Percentiles rank a stretch among this genome's conserved stretches.
phyloP scores from a whole-genome alignment of 2,797 vertebrate species.

The Aselliscus stoliczkanus region DNA sequence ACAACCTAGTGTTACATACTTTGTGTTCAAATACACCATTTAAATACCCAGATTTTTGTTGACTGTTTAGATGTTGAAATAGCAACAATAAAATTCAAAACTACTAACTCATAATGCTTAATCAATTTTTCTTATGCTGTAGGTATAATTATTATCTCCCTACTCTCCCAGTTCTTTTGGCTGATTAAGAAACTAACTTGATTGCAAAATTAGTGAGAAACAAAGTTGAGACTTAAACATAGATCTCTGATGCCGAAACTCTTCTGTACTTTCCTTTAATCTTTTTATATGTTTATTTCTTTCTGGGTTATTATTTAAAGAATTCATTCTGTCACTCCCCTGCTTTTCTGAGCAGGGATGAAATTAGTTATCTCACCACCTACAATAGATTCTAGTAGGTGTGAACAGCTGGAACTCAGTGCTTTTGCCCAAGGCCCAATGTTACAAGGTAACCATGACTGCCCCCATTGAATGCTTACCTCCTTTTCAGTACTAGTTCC shows the following conservation, averaged over 20 bases:
- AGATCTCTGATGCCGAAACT: background rate
- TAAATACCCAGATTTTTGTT: background rate
- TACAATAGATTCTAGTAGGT: background rate
- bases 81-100: background rate
- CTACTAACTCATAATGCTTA: background rate
- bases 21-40: background rate
- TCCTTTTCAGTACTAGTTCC: background rate
- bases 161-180: background rate
- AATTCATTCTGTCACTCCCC: background rate
- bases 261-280: background rate
- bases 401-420: background rate
- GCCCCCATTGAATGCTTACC: background rate
- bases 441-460: background rate
- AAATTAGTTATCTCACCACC: background rate
- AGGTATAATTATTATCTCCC: background rate
- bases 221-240: background rate
- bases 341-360: background rate
- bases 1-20: background rate
- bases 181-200: background rate
- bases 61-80: background rate
- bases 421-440: background rate
- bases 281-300: background rate
- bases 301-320: slow-evolving; percentile 14
- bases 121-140: background rate
- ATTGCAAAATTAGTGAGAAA: background rate